A percentile compares a stretch with the other conserved stretches of the same genome.
Conservation (phyloP, 2,888 invertebrate genomes). For the Scrobipalpa atriplicella region DNA sequence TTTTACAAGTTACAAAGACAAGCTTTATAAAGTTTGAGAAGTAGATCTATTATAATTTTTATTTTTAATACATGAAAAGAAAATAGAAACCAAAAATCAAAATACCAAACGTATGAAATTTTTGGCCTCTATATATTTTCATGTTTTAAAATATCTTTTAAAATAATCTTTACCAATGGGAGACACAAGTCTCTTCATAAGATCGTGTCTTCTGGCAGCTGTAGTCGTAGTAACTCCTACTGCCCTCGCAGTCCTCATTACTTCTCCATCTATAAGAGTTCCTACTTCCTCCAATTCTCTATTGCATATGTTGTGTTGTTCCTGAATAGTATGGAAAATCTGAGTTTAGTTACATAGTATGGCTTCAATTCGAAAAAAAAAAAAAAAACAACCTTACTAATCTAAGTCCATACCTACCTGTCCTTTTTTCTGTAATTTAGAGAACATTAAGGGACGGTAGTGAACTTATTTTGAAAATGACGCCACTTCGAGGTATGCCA, state of each 20-base stretch:
- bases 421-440: too few relatives aligned
- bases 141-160: conserved; percentile 28
- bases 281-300: conserved; percentile 77
- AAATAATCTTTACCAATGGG: conserved; percentile 83
- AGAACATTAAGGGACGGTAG: too few relatives aligned
- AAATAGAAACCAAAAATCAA: too few relatives aligned
- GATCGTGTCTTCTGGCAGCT: conserved; percentile 86
- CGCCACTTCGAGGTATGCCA: too few relatives aligned
- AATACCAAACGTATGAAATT: too few relatives aligned
- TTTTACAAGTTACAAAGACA: too few relatives aligned
- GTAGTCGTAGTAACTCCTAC: conserved; percentile 91
- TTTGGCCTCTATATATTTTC: neutral
- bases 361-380: neutral
- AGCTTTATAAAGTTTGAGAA: too few relatives aligned
- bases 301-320: conserved; percentile 54
- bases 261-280: conserved; percentile 81
- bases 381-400: conserved; percentile 22
- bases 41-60: too few relatives aligned
- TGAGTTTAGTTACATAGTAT: neutral
- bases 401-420: too few relatives aligned
- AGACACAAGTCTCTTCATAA: conserved; percentile 83
- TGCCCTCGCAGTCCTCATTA: conserved; percentile 79
- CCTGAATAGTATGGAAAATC: conserved; percentile 39
- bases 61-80: too few relatives aligned
- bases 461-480: too few relatives aligned